Base-by-base conservation (phyloP, 2,888 invertebrate species). In the Rhogogaster chlorosoma region DNA sequence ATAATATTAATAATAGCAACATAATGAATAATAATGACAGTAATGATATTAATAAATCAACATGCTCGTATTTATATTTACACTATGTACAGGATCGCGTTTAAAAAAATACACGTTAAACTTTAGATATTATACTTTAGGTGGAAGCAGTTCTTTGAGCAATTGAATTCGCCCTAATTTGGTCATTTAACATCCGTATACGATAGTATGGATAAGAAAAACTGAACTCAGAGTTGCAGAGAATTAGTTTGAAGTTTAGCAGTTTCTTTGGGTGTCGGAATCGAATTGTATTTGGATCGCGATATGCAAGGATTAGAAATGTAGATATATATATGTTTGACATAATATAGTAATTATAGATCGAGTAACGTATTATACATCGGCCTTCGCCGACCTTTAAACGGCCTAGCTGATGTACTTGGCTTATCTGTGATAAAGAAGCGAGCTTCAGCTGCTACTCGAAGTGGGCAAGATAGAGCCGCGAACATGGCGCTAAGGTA, bases 131-230 rank as follows among this genome's bases (percentile, higher is more conserved):
- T 70, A 75, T 45, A 67, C 57, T 85, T 85, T 87, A 88, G 82
- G 87, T 91, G 92, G 92, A 92, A 92, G 92, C 91, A 89, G 89
- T 90, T 88, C 83, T 91, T 92, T 92, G 92, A 92, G 92, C 92
- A 92, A 92, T 91, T 87, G 87, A 89, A 89, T 87, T 89, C 86
- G 88, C 86, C 86, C 53, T 80, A 61, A 61, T 57, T n/a, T 61
- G n/a, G 36, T 49, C 38, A 42, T 73, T 49, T 49, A 29, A 77
- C 26, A 38, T 77, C 53, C 32, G 61, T 57, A 61, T 77, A 77
- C 77, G 49, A 77, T 29, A 77, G 22, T 42, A 32, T 29, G 29
- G 22, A 77, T 73, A 22, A 70, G 18, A 18, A 32, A 70, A 38
- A 73, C 42, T 73, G 22, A 61, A 80, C 22, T 73, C 71, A 42